Percentiles rank a stretch among this genome's conserved stretches.
Conservation (phyloP, 2,113 vertebrate genomes). For the Zootoca vivipara region DNA sequence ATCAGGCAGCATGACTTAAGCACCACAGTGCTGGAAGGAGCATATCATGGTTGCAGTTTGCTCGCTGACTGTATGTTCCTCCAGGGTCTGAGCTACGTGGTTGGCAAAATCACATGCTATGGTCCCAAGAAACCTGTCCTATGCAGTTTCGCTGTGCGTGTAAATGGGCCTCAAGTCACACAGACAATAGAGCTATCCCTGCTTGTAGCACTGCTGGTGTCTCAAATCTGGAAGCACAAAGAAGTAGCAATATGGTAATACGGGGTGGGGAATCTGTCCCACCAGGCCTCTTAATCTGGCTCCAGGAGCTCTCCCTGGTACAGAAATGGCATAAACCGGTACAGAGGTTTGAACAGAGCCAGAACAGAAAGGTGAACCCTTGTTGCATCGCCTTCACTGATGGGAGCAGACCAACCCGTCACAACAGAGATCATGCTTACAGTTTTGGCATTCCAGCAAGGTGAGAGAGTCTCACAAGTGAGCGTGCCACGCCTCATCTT, state of each 20-base stretch:
- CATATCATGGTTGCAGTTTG: not conserved
- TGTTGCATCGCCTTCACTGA: too few relatives aligned
- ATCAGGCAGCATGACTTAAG: conserved; percentile 31
- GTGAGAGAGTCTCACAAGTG: too few relatives aligned
- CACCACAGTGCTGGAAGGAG: not conserved
- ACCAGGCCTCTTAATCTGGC: too few relatives aligned
- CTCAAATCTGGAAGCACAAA: not conserved
- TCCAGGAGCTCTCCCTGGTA: too few relatives aligned
- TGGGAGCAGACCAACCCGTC: too few relatives aligned
- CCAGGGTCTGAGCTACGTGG: not conserved
- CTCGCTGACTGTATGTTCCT: not conserved
- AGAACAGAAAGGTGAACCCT: too few relatives aligned
- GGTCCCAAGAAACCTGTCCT: not conserved
- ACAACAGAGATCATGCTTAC: too few relatives aligned
- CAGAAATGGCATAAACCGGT: too few relatives aligned
- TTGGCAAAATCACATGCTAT: not conserved
- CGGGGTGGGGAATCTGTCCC: not conserved
- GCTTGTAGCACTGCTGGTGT: not conserved
- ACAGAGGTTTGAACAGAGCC: too few relatives aligned
- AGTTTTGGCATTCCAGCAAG: too few relatives aligned
- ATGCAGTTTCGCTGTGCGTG: not conserved
- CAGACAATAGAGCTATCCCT: not conserved
- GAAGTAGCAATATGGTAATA: not conserved
- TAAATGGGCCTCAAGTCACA: not conserved
- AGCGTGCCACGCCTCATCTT: too few relatives aligned